phyloP scores from a whole-genome alignment of 1,140 invertebrate genomes.

The Apis cerana region DNA sequence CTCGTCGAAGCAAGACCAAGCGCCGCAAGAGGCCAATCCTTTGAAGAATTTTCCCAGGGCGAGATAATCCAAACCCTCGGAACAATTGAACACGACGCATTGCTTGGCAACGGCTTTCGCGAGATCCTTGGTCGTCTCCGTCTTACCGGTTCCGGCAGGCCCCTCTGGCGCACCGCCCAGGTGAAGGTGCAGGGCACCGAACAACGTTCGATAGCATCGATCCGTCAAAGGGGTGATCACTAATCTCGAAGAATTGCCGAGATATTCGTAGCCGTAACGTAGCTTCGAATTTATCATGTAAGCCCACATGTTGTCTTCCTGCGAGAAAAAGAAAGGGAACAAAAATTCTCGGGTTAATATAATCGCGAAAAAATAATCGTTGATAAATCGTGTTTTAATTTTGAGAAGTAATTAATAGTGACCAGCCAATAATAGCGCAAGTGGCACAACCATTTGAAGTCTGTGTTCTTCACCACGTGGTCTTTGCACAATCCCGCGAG shows the following conservation, averaged over 20 bases:
- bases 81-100: slow-evolving; percentile 98
- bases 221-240: slow-evolving; percentile 96
- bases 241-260: slow-evolving; percentile 93
- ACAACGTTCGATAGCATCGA: slow-evolving; percentile 95
- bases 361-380: too few species aligned
- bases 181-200: slow-evolving; percentile 93
- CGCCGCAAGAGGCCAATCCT: slow-evolving; percentile 96
- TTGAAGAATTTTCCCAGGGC: slow-evolving; percentile 98
- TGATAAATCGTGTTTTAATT: neutral
- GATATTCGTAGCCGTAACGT: slow-evolving; percentile 97
- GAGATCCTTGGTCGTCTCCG: slow-evolving; percentile 97
- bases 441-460: slow-evolving; percentile 95
- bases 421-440: slow-evolving; percentile 97
- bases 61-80: slow-evolving; percentile 95
- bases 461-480: slow-evolving; percentile 87
- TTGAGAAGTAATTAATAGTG: neutral
- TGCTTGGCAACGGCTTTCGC: slow-evolving; percentile 98
- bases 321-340: neutral
- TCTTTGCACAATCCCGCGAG: slow-evolving; percentile 87
- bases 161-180: slow-evolving; percentile 95
- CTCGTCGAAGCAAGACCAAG: slow-evolving; percentile 99
- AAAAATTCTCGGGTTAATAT: neutral
- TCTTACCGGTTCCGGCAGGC: slow-evolving; percentile 97
- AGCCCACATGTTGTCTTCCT: slow-evolving; percentile 85
- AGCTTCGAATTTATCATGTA: slow-evolving; percentile 96